Base-by-base conservation (phyloP, 23 tunicate genomes). In the Ascidia mentula region DNA sequence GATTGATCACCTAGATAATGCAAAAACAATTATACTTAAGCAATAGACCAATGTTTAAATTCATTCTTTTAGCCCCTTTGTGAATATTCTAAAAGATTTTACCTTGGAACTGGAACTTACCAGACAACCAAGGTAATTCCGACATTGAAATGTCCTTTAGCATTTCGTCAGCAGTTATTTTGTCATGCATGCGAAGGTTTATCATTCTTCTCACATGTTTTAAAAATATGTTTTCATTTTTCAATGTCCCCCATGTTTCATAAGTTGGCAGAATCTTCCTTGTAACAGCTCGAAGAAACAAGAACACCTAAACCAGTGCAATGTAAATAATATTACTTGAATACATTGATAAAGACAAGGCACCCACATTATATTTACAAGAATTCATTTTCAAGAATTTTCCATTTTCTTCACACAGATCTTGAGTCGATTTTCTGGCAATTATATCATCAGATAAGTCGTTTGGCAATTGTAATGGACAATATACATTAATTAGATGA, bases 251-350 rank as follows among this genome's bases (percentile, higher is more conserved):
- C 84, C 84, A 80, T 38, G 71, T 74, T 4, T 36, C 38, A 26
- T 80, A 31, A n/a, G 26, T 22, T 30, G 77, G 77, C 37, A 80
- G 40, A n/a, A 30, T n/a, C 15, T 26, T 28, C 22, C 42, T 70
- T 0, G 71, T 80, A 17, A 71, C 84, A 12, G 84, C 65, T n/a
- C 84, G 84, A 4, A 80, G 69, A 38, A 80, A 80, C 36, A 80
- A 71, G 40, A 70, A 80, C 7, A 80, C 84, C 84, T 80, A 45
- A 38, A 80, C 35, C 9, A 74, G 28, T 31, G 38, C 36, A 74
- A 31, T 74, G 37, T 6, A 69, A 20, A 12, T 73, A 18, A 32
- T 18, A 26, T 20, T 69, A 13, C 32, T 69, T 26, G 72, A 13
- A 12, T 9, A 42, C 53, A 42, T 42, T 42, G 53, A 42, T 15